A percentile compares a stretch with the other conserved stretches of the same genome.
These are phyloP conservation scores for Malacoraja senta DNA, from an alignment of 2,797 vertebrate species.

Conservation along the genomic window DNA sequence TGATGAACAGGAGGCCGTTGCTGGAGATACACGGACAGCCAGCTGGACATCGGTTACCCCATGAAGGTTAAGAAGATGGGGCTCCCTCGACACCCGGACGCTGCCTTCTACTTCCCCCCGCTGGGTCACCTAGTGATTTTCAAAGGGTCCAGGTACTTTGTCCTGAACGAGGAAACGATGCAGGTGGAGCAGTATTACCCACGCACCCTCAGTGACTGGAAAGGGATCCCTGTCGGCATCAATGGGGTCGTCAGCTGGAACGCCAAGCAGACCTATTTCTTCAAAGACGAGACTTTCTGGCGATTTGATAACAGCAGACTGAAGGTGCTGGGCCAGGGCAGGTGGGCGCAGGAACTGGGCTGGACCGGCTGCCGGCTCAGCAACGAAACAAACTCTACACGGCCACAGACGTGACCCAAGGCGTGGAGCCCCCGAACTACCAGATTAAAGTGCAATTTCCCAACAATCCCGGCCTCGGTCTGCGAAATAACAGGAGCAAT, in stretches of 20 bases:
- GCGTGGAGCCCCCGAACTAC: constrained; percentile 39
- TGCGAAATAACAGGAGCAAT: no score
- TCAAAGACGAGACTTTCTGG: constrained; percentile 79
- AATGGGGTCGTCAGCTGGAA: constrained; percentile 66
- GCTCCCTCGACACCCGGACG: constrained; percentile 76
- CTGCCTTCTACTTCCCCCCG: constrained; percentile 77
- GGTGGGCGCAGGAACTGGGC: constrained; percentile 72
- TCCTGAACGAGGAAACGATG: constrained; percentile 64
- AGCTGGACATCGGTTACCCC: constrained; percentile 65
- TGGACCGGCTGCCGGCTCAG: constrained; percentile 75
- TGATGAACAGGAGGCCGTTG: constrained; percentile 68
- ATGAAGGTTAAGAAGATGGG: constrained; percentile 59
- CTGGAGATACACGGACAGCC: constrained; percentile 68
- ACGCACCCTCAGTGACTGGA: constrained; percentile 78
- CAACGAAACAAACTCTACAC: not conserved
- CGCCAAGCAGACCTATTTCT: constrained; percentile 70
- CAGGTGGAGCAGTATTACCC: constrained; percentile 82
- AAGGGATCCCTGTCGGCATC: constrained; percentile 64
- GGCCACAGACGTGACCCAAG: constrained; percentile 42
- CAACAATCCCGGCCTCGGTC: no score
- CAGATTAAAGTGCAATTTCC: not conserved
- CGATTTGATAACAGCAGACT: constrained; percentile 70
- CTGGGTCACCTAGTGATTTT: constrained; percentile 78
- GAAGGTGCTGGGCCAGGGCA: constrained; percentile 64
- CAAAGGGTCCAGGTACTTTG: constrained; percentile 79